phyloP scores from a whole-genome alignment of 2,888 invertebrate species.

The Meiosimyza decipiens region DNA sequence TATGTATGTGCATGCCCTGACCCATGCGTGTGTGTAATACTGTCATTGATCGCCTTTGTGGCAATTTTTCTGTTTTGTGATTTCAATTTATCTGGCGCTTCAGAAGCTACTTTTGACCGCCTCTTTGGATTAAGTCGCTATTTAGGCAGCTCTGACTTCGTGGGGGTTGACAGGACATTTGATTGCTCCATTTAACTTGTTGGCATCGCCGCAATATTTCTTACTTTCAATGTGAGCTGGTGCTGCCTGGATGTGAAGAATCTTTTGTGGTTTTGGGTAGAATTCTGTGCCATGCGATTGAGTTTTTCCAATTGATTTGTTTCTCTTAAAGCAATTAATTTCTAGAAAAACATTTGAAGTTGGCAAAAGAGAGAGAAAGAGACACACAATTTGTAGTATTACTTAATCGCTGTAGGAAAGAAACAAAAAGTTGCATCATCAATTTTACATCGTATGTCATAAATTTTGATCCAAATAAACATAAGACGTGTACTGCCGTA shows the following conservation, averaged over 20 bases:
- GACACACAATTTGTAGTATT: too few species aligned
- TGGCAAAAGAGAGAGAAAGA: too few species aligned
- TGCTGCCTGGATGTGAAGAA: background rate
- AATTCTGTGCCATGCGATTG: background rate
- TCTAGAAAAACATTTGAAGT: too few species aligned
- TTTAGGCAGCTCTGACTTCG: slow-evolving; percentile 34
- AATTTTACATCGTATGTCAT: too few species aligned
- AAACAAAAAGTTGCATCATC: too few species aligned
- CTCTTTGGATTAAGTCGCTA: slow-evolving; percentile 38
- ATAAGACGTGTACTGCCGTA: too few species aligned
- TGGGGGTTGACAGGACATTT: slow-evolving; percentile 53
- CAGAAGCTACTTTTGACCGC: slow-evolving; percentile 36
- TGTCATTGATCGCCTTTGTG: slow-evolving; percentile 37
- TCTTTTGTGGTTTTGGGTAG: background rate
- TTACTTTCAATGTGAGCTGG: slow-evolving; percentile 9
- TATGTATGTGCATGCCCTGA: background rate
- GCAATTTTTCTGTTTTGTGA: slow-evolving; percentile 49
- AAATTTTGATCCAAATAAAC: too few species aligned
- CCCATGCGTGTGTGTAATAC: slow-evolving; percentile 16
- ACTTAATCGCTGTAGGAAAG: too few species aligned
- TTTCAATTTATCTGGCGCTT: slow-evolving; percentile 54
- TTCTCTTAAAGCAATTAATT: slow-evolving; percentile 8
- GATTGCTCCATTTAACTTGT: slow-evolving; percentile 57
- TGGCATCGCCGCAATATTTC: slow-evolving; percentile 29
- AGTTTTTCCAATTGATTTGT: slow-evolving; percentile 10